Conservation (phyloP, 2,113 vertebrate species). For the Irena cyanogastra region DNA sequence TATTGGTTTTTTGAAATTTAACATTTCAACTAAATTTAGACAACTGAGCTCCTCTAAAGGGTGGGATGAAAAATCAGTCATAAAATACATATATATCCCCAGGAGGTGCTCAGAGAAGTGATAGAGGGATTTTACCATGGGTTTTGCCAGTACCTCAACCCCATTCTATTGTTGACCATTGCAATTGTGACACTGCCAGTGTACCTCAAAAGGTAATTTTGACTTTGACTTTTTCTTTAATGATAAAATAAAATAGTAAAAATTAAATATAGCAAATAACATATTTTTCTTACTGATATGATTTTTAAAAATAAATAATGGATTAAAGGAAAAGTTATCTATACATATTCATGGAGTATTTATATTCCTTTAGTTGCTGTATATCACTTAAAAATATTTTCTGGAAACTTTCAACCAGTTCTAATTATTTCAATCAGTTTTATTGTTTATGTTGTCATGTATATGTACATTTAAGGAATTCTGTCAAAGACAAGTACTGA, state of each 20-base stretch:
- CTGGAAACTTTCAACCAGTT: neutral
- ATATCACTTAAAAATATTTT: neutral
- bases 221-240: neutral
- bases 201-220: neutral
- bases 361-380: neutral
- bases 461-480: neutral
- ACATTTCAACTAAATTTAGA: neutral
- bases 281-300: neutral
- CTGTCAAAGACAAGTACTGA: neutral
- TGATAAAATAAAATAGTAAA: neutral
- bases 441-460: neutral
- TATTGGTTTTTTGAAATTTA: neutral
- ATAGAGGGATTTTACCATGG: rapidly evolving
- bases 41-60: neutral
- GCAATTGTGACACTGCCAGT: neutral
- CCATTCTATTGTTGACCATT: neutral
- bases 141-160: neutral
- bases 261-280: neutral
- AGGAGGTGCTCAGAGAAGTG: neutral
- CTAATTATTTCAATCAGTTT: neutral
- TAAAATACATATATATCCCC: neutral
- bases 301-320: neutral
- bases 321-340: neutral
- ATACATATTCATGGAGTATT: neutral
- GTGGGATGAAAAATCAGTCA: neutral